Evolutionary conservation across 2,113 vertebrate species (phyloP).

Genomic region (Notothenia coriiceps): DNA sequence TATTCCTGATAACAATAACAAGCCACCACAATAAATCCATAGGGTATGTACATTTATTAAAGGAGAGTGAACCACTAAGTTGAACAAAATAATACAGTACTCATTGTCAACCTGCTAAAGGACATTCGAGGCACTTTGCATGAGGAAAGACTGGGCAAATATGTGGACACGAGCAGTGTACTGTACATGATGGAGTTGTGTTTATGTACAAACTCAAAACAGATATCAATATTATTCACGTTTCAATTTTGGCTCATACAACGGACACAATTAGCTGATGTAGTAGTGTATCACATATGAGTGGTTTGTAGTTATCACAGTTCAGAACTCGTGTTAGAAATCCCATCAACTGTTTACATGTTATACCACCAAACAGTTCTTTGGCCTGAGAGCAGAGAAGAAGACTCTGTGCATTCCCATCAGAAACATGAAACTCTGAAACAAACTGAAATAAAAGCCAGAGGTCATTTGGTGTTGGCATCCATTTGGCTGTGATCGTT

Average conservation of each 20-base stretch:
- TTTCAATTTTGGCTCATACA: neutral
- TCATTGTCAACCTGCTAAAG: constrained; percentile 74
- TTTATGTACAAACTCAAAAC: neutral
- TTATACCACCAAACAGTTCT: constrained; percentile 6
- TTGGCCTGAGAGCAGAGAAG: constrained; percentile 30
- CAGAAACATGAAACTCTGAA: neutral
- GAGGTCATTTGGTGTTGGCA: neutral
- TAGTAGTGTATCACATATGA: constrained; percentile 1
- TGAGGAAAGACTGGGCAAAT: constrained; percentile 67
- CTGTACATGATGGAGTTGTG: constrained; percentile 23
- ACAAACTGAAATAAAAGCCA: neutral
- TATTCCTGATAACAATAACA: neutral
- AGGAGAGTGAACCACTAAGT: constrained; percentile 63
- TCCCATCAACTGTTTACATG: neutral
- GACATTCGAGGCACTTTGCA: constrained; percentile 81
- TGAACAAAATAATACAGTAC: constrained; percentile 72
- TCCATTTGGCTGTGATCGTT: constrained; percentile 2
- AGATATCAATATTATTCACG: neutral
- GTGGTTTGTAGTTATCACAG: constrained; percentile 7
- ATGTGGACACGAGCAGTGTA: constrained; percentile 30
- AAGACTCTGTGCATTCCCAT: too few species aligned
- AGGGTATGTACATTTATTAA: constrained; percentile 80
- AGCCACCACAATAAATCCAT: constrained; percentile 16
- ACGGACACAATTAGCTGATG: neutral
- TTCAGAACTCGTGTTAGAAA: constrained; percentile 1